Evolutionary conservation across 1,140 invertebrate genomes (phyloP).

Genomic region (Drosophila saltans): DNA sequence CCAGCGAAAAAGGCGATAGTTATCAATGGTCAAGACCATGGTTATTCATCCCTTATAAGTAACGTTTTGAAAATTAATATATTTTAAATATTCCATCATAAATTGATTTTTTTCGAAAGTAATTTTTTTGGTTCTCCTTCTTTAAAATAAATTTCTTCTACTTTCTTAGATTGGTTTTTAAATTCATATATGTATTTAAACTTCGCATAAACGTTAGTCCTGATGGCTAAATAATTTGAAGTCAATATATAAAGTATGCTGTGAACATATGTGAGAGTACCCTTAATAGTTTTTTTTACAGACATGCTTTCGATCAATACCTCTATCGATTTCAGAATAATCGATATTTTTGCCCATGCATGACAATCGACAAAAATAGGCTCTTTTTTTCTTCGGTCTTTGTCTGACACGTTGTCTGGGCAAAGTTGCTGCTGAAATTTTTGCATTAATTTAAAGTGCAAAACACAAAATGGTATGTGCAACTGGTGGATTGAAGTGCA

Average conservation of each 20-base stretch:
- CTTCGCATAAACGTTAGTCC: too few species aligned
- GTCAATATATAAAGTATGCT: too few species aligned
- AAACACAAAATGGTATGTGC: slow-evolving; percentile 7
- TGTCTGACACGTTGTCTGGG: slow-evolving; percentile 7
- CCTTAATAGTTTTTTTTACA: not conserved
- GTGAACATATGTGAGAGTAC: slow-evolving; percentile 39
- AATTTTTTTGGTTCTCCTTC: too few species aligned
- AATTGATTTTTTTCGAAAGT: too few species aligned
- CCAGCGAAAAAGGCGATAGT: not conserved
- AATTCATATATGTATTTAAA: too few species aligned
- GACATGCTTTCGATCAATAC: not conserved
- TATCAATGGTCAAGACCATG: not conserved
- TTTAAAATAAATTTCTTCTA: too few species aligned
- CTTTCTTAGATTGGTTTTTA: too few species aligned
- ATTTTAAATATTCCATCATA: too few species aligned
- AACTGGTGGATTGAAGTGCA: not conserved
- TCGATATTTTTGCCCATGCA: not conserved
- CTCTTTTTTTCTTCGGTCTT: slow-evolving; percentile 13
- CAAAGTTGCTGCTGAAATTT: slow-evolving; percentile 13
- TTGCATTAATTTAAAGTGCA: slow-evolving; percentile 13
- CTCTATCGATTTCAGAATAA: not conserved
- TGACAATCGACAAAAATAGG: slow-evolving; percentile 7
- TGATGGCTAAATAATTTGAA: too few species aligned
- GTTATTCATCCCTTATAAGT: not conserved
- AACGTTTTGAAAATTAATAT: not conserved